Conservation (phyloP, 2,113 vertebrate species). For the Anolis carolinensis region DNA sequence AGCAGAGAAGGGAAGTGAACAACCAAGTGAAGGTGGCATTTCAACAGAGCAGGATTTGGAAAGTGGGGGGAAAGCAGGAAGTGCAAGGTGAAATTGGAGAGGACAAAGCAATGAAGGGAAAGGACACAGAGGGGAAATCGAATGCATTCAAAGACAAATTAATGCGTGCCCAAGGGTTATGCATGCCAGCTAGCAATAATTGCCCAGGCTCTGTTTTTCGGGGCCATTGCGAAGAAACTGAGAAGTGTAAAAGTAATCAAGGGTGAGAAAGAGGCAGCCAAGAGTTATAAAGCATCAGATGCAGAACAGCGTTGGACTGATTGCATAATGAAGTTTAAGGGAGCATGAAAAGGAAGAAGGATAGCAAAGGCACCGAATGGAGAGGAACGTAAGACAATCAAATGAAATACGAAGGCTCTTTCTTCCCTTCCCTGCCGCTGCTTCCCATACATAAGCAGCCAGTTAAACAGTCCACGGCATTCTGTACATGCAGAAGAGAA, state of each 20-base stretch:
- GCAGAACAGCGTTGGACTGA: conserved; percentile 53
- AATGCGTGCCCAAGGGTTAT: conserved; percentile 59
- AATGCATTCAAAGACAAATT: conserved; percentile 67
- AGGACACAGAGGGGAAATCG: conserved; percentile 59
- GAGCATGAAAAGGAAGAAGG: conserved; percentile 49
- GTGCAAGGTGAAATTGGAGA: conserved; percentile 56
- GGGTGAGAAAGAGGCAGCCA: conserved; percentile 49
- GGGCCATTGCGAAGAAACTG: conserved; percentile 51
- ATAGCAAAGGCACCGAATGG: conserved; percentile 38
- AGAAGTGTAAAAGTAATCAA: conserved; percentile 67
- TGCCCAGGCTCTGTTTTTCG: conserved; percentile 51
- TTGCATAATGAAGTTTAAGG: conserved; percentile 64
- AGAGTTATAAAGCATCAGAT: conserved; percentile 63
- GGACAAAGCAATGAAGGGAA: conserved; percentile 56
- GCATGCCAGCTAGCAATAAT: conserved; percentile 56
- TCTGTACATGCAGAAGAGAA: neutral
- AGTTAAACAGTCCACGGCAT: neutral
- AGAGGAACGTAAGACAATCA: conserved; percentile 41
- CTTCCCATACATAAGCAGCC: neutral
- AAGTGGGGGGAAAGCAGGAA: conserved; percentile 25
- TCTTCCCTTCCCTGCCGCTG: neutral
- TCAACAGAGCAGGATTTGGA: conserved; percentile 45
- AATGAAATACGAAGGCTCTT: conserved; percentile 41
- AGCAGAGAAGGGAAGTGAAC: neutral
- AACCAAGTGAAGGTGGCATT: conserved; percentile 45